A percentile compares a stretch with the other conserved stretches of the same genome.
phyloP scores from a whole-genome alignment of 2,797 vertebrate genomes.

The Tokudaia muenninki region DNA sequence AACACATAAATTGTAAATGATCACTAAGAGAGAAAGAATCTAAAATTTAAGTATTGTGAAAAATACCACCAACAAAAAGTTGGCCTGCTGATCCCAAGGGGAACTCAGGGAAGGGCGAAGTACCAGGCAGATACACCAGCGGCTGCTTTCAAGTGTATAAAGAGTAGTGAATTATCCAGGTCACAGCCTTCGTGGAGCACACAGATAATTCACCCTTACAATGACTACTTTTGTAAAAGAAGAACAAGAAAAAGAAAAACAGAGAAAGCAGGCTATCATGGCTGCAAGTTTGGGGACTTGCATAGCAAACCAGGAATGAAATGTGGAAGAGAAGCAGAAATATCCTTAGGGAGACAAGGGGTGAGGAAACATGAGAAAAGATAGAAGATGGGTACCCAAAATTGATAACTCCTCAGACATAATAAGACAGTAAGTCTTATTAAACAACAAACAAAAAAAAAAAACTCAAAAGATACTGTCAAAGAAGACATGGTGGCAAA shows the following conservation, averaged over 20 bases:
- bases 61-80: neutral
- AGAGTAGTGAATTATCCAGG: neutral
- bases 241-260: neutral
- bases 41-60: neutral
- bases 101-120: neutral
- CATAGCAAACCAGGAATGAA: neutral
- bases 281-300: neutral
- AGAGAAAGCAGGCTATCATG: neutral
- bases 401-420: neutral
- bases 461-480: neutral
- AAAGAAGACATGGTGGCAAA: neutral
- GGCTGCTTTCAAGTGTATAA: neutral
- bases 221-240: neutral
- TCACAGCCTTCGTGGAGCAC: neutral
- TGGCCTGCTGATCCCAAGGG: neutral
- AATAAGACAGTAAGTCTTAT: neutral
- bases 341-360: neutral
- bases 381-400: neutral
- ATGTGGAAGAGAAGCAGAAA: neutral
- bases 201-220: neutral
- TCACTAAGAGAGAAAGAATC: neutral
- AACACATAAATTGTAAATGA: neutral
- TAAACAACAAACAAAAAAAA: neutral
- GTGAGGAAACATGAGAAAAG: neutral
- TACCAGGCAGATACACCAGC: neutral